Base-by-base conservation (phyloP, 2,888 invertebrate genomes). In the Notodonta ziczac region DNA sequence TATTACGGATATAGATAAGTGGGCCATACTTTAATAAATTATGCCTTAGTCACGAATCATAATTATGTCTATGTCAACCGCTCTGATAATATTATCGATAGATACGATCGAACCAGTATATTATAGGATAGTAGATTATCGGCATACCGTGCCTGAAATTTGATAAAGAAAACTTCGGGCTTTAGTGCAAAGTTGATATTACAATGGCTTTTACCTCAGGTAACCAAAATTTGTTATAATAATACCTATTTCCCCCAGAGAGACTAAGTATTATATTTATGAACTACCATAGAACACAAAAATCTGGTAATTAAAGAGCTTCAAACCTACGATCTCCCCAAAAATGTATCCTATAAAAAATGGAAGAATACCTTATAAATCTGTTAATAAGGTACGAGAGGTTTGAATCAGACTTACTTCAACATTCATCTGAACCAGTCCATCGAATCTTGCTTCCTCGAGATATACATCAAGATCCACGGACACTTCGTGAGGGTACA, bases 401-500 rank as follows among this genome's bases (percentile, higher is more conserved):
- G 24, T 24, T 24, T 24, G 2, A 8, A 35, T n/a, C 13, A 57
- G 56, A 82, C 90, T 84, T 67, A 90, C 92, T 66, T 85, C 67
- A 60, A 90, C 80, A 32, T 74, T 69, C 51, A 86, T 78, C 52
- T 72, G 71, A 0, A 88, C 87, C 0, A 82, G 8, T 0, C 93
- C 93, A 62, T 81, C 77, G 60, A 93, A 88, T 14, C 82, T 76
- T 0, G 82, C 80, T 24, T 84, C 81, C 4, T 69, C 62, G 2
- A 93, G 65, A 60, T 84, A 76, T 0, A 92, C 91, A 57, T 93
- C 93, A 0, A 93, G 73, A 14, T 90, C 85, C 0, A 91, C 83
- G 13, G 73, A 60, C 12, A 88, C 62, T 5, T 78, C 60, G 2
- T 67, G 78, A 2, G 93, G 93, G 60, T 87, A 82, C 6, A 93